These are phyloP conservation scores for Chelonus insularis DNA, from an alignment of 1,140 invertebrate species.

Conservation along the genomic window DNA sequence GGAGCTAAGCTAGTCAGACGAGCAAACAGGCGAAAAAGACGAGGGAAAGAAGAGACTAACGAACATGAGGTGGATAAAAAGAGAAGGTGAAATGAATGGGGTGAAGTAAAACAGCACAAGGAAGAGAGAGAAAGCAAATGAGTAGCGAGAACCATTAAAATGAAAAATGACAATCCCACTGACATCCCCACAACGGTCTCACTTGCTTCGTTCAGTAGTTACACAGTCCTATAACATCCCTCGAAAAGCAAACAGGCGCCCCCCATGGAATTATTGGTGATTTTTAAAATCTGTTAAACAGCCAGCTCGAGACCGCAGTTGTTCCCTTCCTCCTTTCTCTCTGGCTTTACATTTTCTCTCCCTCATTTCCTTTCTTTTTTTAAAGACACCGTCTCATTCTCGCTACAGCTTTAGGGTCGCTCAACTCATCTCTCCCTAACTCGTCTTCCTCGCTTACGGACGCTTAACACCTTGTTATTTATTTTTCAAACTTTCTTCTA, in stretches of 20 bases:
- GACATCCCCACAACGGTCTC: conserved; percentile 38
- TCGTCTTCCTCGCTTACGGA: conserved; percentile 32
- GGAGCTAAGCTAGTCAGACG: neutral
- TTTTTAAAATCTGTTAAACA: conserved; percentile 63
- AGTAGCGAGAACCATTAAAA: conserved; percentile 57
- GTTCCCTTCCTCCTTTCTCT: conserved; percentile 24
- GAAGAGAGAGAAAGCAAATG: conserved; percentile 3
- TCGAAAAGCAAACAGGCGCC: conserved; percentile 34
- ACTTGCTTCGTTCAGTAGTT: conserved; percentile 36
- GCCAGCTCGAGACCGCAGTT: conserved; percentile 54
- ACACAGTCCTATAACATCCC: conserved; percentile 34
- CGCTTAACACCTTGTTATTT: conserved; percentile 59
- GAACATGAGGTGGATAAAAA: conserved; percentile 36
- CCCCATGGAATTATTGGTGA: conserved; percentile 49
- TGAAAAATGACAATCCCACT: conserved; percentile 58
- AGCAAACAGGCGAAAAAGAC: neutral
- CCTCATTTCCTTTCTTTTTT: conserved; percentile 14
- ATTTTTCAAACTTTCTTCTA: conserved; percentile 52
- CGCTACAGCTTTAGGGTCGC: conserved; percentile 34
- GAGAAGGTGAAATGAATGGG: conserved; percentile 48
- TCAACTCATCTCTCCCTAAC: conserved; percentile 20
- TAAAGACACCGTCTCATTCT: conserved; percentile 29
- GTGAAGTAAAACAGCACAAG: conserved; percentile 18
- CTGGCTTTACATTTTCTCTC: conserved; percentile 13
- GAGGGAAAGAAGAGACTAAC: conserved; percentile 1